phyloP scores from a whole-genome alignment of 2,797 vertebrate genomes.

The Apogon hyalosoma region DNA sequence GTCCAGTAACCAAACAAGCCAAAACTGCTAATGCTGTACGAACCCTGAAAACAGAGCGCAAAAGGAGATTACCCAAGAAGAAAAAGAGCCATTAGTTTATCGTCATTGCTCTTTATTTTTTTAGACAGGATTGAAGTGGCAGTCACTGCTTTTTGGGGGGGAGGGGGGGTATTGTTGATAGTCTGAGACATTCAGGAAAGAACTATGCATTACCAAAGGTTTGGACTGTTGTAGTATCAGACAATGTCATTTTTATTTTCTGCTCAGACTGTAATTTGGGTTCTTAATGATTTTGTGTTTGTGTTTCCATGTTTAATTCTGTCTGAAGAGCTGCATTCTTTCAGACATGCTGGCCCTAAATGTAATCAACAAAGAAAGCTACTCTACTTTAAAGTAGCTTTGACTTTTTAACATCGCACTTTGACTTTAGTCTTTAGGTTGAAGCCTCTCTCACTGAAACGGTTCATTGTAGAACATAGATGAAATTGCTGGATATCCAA shows the following conservation, averaged over 20 bases:
- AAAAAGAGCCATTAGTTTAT: conserved; percentile 73
- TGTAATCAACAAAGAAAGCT: conserved; percentile 24
- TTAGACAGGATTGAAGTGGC: conserved; percentile 33
- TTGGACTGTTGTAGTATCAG: conserved; percentile 71
- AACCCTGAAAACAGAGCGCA: conserved; percentile 53
- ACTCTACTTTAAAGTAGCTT: conserved; percentile 9
- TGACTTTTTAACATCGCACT: conserved; percentile 20
- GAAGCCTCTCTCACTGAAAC: conserved; percentile 4
- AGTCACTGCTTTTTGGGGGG: conserved; percentile 23
- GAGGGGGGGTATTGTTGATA: conserved; percentile 6
- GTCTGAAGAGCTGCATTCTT: conserved; percentile 19
- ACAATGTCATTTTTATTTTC: conserved; percentile 46
- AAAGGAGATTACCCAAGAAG: conserved; percentile 18
- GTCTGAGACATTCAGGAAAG: conserved; percentile 62
- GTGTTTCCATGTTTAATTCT: conserved; percentile 23
- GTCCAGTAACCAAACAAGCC: conserved; percentile 68
- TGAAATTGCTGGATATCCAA: conserved; percentile 54
- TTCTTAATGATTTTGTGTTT: conserved; percentile 25
- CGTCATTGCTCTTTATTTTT: conserved; percentile 67
- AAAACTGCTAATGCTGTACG: conserved; percentile 67
- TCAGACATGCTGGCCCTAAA: conserved; percentile 19
- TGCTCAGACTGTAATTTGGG: conserved; percentile 5
- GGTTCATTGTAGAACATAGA: conserved; percentile 14
- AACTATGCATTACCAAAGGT: conserved; percentile 89
- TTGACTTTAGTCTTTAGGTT: background rate